Evolutionary conservation across 1,140 invertebrate genomes (phyloP).

Genomic region (Battus philenor): DNA sequence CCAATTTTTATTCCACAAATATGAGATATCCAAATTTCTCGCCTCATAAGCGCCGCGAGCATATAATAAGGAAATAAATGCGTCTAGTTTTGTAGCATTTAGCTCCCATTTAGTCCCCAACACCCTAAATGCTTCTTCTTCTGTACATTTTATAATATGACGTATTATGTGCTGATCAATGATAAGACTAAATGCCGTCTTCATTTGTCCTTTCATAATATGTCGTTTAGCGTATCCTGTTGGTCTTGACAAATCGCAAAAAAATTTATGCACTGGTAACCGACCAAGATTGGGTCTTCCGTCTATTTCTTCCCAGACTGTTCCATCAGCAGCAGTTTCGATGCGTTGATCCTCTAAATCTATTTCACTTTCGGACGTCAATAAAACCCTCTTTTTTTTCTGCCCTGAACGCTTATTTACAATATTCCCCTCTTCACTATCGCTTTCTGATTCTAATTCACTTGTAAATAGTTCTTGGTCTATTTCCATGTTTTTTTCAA

Average conservation of each 20-base stretch:
- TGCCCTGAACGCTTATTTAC: background rate
- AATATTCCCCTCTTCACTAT: background rate
- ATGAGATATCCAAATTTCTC: no score
- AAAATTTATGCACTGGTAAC: background rate
- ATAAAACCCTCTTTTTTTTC: constrained; percentile 1
- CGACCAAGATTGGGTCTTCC: background rate
- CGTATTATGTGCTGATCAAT: background rate
- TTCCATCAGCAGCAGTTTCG: background rate
- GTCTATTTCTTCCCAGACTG: background rate
- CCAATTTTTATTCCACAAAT: no score
- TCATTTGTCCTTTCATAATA: background rate
- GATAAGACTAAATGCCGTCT: background rate
- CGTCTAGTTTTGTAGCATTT: constrained; percentile 16
- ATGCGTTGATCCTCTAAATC: background rate
- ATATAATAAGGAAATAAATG: background rate
- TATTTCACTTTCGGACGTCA: background rate
- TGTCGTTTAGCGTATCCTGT: background rate
- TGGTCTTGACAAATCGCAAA: background rate
- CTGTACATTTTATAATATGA: constrained; percentile 3
- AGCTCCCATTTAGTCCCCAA: constrained; percentile 14
- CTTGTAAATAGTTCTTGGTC: background rate
- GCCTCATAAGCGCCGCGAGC: no score
- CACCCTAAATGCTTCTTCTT: constrained; percentile 10
- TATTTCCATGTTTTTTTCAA: background rate
- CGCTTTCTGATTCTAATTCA: background rate